These are phyloP conservation scores for Metridium senile DNA, from an alignment of 92 coral and sea anemone genomes.

Conservation along the genomic window DNA sequence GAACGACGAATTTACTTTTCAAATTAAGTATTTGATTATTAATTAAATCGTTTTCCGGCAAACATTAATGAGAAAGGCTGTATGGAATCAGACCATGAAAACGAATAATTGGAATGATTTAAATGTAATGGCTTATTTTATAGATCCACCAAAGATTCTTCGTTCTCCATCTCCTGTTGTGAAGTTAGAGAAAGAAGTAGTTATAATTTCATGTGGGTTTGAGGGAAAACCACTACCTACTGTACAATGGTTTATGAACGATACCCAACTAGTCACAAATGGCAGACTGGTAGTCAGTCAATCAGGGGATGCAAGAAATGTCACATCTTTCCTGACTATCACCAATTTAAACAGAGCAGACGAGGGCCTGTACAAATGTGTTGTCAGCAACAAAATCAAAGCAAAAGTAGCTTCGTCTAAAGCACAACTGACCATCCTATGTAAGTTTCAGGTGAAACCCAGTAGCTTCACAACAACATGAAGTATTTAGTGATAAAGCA, in stretches of 20 bases:
- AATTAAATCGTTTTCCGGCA: too few relatives aligned
- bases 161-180: neutral
- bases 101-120: too few relatives aligned
- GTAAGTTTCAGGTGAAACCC: conserved; percentile 10
- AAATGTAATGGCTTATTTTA: neutral
- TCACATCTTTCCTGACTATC: conserved; percentile 38
- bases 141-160: conserved; percentile 3
- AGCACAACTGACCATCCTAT: conserved; percentile 22
- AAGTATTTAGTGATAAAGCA: neutral
- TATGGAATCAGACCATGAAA: too few relatives aligned
- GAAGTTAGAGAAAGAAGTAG: neutral
- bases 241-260: too few relatives aligned
- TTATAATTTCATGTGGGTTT: neutral
- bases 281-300: too few relatives aligned
- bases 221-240: neutral
- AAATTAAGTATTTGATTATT: too few relatives aligned
- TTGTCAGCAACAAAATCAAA: conserved; percentile 22
- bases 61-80: too few relatives aligned
- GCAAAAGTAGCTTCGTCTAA: neutral
- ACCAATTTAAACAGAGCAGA: conserved; percentile 28
- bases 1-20: too few relatives aligned
- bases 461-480: neutral
- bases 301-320: too few relatives aligned
- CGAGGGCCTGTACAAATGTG: conserved; percentile 44
- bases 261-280: too few relatives aligned